phyloP scores from a whole-genome alignment of 92 coral and sea anemone genomes.

The Parazoanthus swiftii region DNA sequence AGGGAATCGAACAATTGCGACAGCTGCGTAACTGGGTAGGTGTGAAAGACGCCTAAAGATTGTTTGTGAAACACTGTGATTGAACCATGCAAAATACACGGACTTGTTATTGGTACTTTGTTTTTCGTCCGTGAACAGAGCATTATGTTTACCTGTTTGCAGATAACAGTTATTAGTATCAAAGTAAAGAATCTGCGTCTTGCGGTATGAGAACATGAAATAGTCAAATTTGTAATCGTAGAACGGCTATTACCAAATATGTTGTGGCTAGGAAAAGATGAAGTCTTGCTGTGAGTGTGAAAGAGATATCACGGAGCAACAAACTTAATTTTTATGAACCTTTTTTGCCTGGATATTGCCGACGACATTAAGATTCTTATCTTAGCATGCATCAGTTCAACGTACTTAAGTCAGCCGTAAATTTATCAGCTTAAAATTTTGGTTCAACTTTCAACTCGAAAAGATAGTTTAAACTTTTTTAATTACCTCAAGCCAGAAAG shows the following conservation, averaged over 20 bases:
- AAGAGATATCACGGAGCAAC: background rate
- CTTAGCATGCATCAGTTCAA: background rate
- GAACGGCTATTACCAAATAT: background rate
- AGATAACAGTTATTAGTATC: background rate
- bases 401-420: background rate
- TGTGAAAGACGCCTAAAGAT: too few relatives aligned
- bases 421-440: too few relatives aligned
- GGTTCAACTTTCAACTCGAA: too few relatives aligned
- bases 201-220: background rate
- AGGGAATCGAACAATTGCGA: background rate
- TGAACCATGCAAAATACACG: background rate
- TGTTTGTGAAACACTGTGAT: background rate
- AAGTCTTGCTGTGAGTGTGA: background rate
- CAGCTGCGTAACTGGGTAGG: background rate
- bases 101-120: background rate
- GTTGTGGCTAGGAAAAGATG: background rate
- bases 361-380: too few relatives aligned
- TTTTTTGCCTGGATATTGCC: background rate
- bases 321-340: background rate
- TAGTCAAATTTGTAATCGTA: background rate
- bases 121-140: background rate
- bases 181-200: slow-evolving; percentile 4
- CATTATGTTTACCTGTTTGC: background rate
- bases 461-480: too few relatives aligned
- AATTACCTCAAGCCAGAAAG: too few relatives aligned